Percentiles rank a stretch among this genome's conserved stretches.
These are phyloP conservation scores for Cathartes aura DNA, from an alignment of 2,113 vertebrate species.

Conservation along the genomic window DNA sequence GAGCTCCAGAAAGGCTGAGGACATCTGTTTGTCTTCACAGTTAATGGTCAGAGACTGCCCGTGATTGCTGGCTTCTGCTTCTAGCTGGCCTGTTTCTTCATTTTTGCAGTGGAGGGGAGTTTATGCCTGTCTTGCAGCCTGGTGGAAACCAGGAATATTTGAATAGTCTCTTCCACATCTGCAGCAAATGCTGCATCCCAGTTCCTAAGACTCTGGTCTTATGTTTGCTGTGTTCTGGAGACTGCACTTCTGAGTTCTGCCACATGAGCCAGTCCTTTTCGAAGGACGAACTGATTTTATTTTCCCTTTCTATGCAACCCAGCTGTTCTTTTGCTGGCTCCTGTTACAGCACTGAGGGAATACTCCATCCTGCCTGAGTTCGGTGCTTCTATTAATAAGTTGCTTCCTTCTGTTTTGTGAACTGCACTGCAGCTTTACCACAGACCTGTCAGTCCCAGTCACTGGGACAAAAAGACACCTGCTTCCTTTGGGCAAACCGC, in stretches of 20 bases:
- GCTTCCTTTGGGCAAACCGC: not conserved
- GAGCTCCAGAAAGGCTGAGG: not conserved
- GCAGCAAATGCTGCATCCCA: not conserved
- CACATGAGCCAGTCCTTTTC: not conserved
- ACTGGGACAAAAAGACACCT: not conserved
- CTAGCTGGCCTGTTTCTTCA: not conserved
- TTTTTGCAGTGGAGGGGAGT: not conserved
- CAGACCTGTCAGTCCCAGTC: not conserved
- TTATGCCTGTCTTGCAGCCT: not conserved
- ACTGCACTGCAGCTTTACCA: not conserved
- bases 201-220: not conserved
- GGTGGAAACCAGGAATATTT: not conserved
- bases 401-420: not conserved
- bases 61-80: not conserved
- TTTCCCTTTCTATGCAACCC: not conserved
- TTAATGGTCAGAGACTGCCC: not conserved
- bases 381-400: not conserved
- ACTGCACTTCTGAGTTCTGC: not conserved
- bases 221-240: not conserved
- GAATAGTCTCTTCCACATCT: not conserved
- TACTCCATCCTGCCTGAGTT: not conserved
- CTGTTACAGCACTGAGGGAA: not conserved
- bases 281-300: not conserved
- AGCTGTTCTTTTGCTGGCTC: not conserved
- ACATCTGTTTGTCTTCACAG: not conserved